phyloP scores from a whole-genome alignment of 92 coral and sea anemone genomes.

The Phymanthus crucifer region DNA sequence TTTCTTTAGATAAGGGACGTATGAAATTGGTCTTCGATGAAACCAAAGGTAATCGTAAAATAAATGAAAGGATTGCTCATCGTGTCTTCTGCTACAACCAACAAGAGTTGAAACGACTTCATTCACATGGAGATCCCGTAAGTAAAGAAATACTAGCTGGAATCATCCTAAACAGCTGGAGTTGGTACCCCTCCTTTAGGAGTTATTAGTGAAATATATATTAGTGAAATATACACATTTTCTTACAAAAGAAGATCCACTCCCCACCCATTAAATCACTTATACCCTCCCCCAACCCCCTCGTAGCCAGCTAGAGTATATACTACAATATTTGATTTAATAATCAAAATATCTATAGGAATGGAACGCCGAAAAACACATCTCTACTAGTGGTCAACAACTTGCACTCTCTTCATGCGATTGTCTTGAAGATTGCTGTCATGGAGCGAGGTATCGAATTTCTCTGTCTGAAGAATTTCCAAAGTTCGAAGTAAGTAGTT shows the following conservation, averaged over 20 bases:
- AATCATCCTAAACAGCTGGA: not conserved
- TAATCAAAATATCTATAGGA: not conserved
- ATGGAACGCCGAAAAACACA: constrained; percentile 2
- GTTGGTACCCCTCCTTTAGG: too few relatives aligned
- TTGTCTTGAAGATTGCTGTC: not conserved
- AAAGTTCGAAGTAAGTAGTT: constrained; percentile 15
- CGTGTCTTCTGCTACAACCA: not conserved
- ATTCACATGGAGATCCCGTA: not conserved
- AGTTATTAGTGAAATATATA: too few relatives aligned
- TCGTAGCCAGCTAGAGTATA: too few relatives aligned
- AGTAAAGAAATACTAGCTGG: not conserved
- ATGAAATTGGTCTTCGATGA: not conserved
- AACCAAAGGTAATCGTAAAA: not conserved
- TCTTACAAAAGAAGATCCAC: too few relatives aligned
- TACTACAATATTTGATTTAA: too few relatives aligned
- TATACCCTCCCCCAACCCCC: not conserved
- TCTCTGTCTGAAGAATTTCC: constrained; percentile 28
- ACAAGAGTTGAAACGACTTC: not conserved
- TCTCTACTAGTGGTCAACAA: not conserved
- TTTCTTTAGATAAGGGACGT: not conserved
- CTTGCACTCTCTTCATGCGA: not conserved
- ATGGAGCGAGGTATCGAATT: constrained; percentile 23
- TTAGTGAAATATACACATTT: not conserved
- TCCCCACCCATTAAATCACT: too few relatives aligned
- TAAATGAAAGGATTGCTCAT: not conserved